Evolutionary conservation across 2,113 vertebrate genomes (phyloP).

Genomic region (Tympanuchus pallidicinctus): DNA sequence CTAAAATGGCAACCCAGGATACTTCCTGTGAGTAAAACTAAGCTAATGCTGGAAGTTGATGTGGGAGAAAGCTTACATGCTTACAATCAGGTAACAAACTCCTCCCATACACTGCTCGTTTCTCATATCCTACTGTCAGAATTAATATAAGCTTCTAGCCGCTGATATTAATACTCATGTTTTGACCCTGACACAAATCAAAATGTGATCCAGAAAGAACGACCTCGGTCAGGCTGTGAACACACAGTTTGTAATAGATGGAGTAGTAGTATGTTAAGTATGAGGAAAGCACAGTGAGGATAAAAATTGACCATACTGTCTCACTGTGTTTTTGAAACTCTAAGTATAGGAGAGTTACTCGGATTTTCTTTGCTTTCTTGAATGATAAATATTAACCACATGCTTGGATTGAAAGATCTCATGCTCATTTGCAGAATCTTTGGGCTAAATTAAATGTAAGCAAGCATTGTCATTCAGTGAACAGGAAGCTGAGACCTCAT

Average conservation of each 20-base stretch:
- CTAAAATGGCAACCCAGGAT: neutral
- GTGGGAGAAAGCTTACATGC: neutral
- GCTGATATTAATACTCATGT: neutral
- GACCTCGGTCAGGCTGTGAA: neutral
- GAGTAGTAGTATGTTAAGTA: neutral
- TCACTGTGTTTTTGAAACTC: slow-evolving; percentile 1
- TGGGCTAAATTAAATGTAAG: neutral
- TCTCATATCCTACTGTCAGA: neutral
- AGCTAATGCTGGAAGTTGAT: neutral
- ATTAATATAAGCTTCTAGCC: neutral
- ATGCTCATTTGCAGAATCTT: neutral
- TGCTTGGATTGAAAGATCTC: neutral
- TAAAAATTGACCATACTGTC: neutral
- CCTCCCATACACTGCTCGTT: neutral
- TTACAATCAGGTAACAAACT: neutral
- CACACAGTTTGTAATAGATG: neutral
- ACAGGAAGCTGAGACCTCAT: neutral
- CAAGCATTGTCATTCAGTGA: neutral
- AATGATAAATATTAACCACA: neutral
- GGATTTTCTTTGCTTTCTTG: neutral
- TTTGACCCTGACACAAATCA: slow-evolving; percentile 2
- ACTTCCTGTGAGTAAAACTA: neutral
- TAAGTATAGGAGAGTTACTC: neutral
- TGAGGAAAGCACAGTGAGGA: neutral
- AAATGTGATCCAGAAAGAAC: neutral